Percentiles rank a stretch among this genome's conserved stretches.
phyloP scores from a whole-genome alignment of 2,888 invertebrate species.

The Chesias legatella region DNA sequence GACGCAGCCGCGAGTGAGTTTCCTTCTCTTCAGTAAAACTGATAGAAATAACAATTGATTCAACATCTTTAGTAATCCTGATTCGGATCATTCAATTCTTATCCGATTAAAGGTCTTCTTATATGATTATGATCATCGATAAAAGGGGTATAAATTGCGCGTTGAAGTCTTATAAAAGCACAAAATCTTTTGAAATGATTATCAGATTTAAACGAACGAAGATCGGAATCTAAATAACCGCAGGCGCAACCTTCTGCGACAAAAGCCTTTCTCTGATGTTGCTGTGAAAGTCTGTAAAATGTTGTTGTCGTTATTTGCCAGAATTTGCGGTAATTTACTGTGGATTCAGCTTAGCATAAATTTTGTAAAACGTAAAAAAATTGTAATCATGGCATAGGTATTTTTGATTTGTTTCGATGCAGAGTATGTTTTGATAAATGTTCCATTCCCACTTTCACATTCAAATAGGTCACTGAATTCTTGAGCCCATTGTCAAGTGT shows the following conservation, averaged over 20 bases:
- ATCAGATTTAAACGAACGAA: constrained; percentile 51
- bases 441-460: constrained; percentile 11
- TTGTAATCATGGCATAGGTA: too few species aligned
- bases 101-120: constrained; percentile 39
- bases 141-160: constrained; percentile 36
- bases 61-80: constrained; percentile 19
- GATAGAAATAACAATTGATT: constrained; percentile 14
- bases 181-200: constrained; percentile 41
- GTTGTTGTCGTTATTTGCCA: background rate
- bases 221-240: constrained; percentile 58
- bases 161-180: constrained; percentile 43
- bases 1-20: too few species aligned
- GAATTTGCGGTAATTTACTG: too few species aligned
- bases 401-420: too few species aligned
- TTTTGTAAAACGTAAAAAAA: background rate
- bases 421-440: constrained; percentile 1
- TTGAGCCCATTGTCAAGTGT: constrained; percentile 42
- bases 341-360: too few species aligned
- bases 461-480: constrained; percentile 26
- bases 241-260: constrained; percentile 52
- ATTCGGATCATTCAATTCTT: constrained; percentile 20
- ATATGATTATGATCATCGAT: constrained; percentile 34
- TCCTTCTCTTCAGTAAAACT: constrained; percentile 1
- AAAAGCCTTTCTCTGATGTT: constrained; percentile 47
- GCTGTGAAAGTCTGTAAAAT: constrained; percentile 8